These are phyloP conservation scores for Neomorphus geoffroyi DNA, from an alignment of 2,797 vertebrate genomes.

Conservation along the genomic window DNA sequence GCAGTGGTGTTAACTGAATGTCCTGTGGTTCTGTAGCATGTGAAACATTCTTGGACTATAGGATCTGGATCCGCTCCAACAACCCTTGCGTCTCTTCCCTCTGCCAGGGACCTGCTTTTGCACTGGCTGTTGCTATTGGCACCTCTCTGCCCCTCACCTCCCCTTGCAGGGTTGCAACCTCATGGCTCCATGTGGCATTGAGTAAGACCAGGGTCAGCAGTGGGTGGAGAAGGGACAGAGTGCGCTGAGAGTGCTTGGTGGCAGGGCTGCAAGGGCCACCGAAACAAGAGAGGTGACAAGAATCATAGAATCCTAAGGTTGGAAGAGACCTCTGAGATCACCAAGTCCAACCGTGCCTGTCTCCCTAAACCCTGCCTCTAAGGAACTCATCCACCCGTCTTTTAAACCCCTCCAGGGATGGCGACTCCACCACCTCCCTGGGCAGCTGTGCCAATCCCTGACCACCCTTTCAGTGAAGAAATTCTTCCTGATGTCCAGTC, in stretches of 20 bases:
- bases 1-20: background rate
- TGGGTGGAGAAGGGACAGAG: background rate
- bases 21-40: background rate
- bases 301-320: too few relatives aligned
- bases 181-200: background rate
- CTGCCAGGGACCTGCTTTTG: background rate
- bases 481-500: too few relatives aligned
- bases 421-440: too few relatives aligned
- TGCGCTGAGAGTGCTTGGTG: background rate
- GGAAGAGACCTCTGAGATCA: too few relatives aligned
- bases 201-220: background rate
- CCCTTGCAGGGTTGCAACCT: background rate
- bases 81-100: background rate
- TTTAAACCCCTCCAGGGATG: too few relatives aligned
- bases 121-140: background rate
- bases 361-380: too few relatives aligned
- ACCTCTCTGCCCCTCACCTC: background rate
- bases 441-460: too few relatives aligned
- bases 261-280: background rate
- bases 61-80: background rate
- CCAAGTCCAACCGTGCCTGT: too few relatives aligned
- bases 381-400: too few relatives aligned
- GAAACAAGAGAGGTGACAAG: background rate
- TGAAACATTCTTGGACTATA: background rate
- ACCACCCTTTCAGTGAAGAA: too few relatives aligned